phyloP scores from a whole-genome alignment of 2,888 invertebrate species.

The Tenthredo mesomela region DNA sequence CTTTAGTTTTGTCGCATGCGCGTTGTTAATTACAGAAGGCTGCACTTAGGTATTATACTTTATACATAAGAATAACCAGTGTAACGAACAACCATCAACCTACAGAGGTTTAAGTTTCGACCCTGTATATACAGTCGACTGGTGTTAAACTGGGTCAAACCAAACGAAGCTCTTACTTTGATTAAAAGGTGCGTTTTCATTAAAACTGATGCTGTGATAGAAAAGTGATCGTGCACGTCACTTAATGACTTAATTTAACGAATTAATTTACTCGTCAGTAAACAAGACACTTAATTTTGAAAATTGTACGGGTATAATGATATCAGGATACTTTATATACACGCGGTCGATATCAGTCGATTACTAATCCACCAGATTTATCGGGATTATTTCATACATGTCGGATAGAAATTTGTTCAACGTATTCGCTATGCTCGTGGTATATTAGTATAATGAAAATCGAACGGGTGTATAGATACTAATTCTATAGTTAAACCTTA shows the following conservation, averaged over 20 bases:
- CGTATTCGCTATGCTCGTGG: too few relatives aligned
- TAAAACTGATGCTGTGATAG: constrained; percentile 30
- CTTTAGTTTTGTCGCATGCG: not conserved
- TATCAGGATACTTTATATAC: not conserved
- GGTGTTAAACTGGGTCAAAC: constrained; percentile 48
- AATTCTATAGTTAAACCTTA: too few relatives aligned
- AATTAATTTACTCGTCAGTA: not conserved
- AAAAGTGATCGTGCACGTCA: constrained; percentile 30
- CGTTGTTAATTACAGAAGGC: not conserved
- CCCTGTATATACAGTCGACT: constrained; percentile 43
- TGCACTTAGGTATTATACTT: constrained; percentile 4
- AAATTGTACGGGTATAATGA: not conserved
- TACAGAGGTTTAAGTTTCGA: not conserved
- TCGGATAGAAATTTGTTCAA: too few relatives aligned
- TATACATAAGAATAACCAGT: constrained; percentile 19
- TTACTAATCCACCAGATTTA: not conserved
- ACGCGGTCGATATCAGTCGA: not conserved
- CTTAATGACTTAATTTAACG: constrained; percentile 28
- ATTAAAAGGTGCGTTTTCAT: constrained; percentile 54
- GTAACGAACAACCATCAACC: not conserved
- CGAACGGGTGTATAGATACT: too few relatives aligned
- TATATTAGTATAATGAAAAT: too few relatives aligned
- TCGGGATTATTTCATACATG: not conserved
- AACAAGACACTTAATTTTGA: not conserved
- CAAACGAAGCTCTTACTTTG: constrained; percentile 55